phyloP scores from a whole-genome alignment of 2,888 invertebrate genomes.

The Synanthedon vespiformis region DNA sequence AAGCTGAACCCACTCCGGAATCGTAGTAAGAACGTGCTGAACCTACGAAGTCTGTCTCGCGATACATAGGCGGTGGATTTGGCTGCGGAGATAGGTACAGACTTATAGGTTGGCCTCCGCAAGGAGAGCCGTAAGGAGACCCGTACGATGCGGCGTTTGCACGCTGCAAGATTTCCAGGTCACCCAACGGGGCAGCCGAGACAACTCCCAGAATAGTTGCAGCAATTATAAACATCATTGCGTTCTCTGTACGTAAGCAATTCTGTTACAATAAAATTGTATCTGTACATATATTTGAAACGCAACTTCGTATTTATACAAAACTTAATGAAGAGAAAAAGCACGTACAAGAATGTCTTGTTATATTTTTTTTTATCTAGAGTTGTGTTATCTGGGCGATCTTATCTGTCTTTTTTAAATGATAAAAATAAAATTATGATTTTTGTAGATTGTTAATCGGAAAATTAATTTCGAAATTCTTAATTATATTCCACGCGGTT shows the following conservation, averaged over 20 bases:
- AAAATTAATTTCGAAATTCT: no score
- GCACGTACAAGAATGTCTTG: no score
- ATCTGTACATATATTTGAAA: not conserved
- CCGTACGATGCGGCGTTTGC: constrained; percentile 9
- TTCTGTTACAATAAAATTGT: not conserved
- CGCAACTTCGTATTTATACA: no score
- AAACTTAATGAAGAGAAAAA: no score
- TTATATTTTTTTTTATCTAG: no score
- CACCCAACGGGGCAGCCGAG: constrained; percentile 10
- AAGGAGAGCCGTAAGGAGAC: constrained; percentile 4
- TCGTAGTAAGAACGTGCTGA: constrained; percentile 4
- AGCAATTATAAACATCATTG: constrained; percentile 14
- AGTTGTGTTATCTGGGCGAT: no score
- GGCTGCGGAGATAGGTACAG: constrained; percentile 10
- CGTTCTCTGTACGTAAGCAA: not conserved
- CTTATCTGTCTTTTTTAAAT: no score
- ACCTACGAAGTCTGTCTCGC: constrained; percentile 6
- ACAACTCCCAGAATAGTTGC: constrained; percentile 8
- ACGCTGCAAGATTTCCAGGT: not conserved
- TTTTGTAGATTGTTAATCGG: no score
- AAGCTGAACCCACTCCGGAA: not conserved
- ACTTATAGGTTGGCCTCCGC: constrained; percentile 8
- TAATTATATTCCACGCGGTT: no score
- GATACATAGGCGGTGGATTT: constrained; percentile 7
- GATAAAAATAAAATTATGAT: no score